phyloP scores from a whole-genome alignment of 2,797 vertebrate species.

The Neosalanx taihuensis region DNA sequence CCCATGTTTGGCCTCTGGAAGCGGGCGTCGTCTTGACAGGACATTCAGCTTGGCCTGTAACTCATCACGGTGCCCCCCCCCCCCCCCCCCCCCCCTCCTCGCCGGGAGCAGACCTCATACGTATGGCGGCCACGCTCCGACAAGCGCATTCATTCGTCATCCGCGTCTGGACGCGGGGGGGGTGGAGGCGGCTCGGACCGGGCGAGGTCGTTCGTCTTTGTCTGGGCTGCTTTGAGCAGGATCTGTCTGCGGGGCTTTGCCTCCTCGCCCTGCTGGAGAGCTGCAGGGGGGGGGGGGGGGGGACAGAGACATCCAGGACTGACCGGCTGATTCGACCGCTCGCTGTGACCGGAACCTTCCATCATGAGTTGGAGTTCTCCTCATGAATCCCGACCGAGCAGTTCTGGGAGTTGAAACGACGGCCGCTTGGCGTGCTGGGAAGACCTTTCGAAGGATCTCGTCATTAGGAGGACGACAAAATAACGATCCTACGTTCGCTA shows the following conservation, averaged over 20 bases:
- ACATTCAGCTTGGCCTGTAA: conserved; percentile 52
- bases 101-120: conserved; percentile 56
- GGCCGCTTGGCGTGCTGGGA: no score
- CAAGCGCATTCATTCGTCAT: conserved; percentile 61
- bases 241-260: conserved; percentile 33
- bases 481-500: no score
- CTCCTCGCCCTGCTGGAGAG: conserved; percentile 36
- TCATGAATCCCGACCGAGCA: neutral
- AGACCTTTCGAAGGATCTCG: no score
- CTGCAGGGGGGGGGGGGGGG: conserved; percentile 27
- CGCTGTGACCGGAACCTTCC: neutral
- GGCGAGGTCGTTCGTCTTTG: conserved; percentile 54
- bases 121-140: conserved; percentile 50
- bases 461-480: no score
- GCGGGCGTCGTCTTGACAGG: conserved; percentile 27
- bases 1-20: conserved; percentile 31
- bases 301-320: neutral
- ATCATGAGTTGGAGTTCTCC: neutral
- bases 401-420: no score
- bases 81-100: conserved; percentile 19
- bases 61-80: conserved; percentile 36
- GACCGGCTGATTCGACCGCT: neutral
- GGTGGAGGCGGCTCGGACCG: conserved; percentile 26
- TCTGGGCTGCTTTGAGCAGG: conserved; percentile 40
- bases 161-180: conserved; percentile 41